Evolutionary conservation across 2,888 invertebrate genomes (phyloP).

Genomic region (Cotesia congregata): DNA sequence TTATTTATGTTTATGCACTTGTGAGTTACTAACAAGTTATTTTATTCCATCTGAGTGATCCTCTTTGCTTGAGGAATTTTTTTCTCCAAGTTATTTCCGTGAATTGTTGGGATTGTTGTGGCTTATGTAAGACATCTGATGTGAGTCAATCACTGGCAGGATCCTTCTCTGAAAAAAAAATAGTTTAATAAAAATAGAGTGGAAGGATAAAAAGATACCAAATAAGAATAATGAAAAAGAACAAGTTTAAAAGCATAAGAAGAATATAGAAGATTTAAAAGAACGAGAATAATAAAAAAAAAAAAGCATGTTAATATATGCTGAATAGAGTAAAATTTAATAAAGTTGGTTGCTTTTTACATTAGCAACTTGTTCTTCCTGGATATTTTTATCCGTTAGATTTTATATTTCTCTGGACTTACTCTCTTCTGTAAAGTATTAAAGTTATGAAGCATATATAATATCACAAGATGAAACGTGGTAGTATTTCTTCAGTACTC

Average conservation of each 20-base stretch:
- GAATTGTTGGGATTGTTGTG: slow-evolving; percentile 30
- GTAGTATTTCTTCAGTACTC: slow-evolving; percentile 28
- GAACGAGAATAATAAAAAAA: neutral
- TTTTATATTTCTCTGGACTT: slow-evolving; percentile 24
- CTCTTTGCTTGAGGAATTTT: slow-evolving; percentile 28
- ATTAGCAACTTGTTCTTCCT: slow-evolving; percentile 14
- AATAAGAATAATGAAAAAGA: neutral
- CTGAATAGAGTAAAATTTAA: neutral
- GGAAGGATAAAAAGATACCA: neutral
- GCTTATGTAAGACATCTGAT: slow-evolving; percentile 27
- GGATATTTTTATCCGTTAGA: slow-evolving; percentile 31
- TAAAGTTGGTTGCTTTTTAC: neutral
- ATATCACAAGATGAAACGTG: slow-evolving; percentile 28
- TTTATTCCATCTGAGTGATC: slow-evolving; percentile 15
- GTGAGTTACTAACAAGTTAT: neutral
- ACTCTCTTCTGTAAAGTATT: neutral
- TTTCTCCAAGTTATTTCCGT: slow-evolving; percentile 9
- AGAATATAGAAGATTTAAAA: too few relatives aligned
- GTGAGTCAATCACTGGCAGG: neutral
- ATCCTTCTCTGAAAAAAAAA: slow-evolving; percentile 8
- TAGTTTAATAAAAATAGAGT: neutral
- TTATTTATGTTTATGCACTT: neutral
- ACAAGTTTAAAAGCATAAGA: too few relatives aligned
- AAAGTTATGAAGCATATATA: slow-evolving; percentile 13
- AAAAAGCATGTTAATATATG: neutral